Evolutionary conservation across 2,888 invertebrate genomes (phyloP).

Genomic region (Craniophora ligustri): DNA sequence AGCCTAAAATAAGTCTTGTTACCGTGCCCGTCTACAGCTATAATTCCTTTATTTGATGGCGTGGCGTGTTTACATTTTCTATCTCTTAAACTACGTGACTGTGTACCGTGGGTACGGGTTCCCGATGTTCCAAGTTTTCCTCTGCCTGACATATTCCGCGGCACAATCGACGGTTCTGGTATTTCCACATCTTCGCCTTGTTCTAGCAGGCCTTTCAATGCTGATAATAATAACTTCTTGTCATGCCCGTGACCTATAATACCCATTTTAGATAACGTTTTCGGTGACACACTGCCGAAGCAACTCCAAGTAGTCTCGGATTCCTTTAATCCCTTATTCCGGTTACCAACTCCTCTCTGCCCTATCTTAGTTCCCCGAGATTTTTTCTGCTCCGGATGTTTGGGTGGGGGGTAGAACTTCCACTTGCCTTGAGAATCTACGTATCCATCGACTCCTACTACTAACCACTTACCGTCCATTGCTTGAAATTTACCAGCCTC

Average conservation of each 20-base stretch:
- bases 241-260: constrained; percentile 82
- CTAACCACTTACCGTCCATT: constrained; percentile 69
- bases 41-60: constrained; percentile 76
- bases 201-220: constrained; percentile 68
- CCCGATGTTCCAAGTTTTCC: constrained; percentile 13
- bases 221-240: constrained; percentile 69
- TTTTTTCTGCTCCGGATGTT: constrained; percentile 28
- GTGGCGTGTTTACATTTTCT: constrained; percentile 71
- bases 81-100: constrained; percentile 43
- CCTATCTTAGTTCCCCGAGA: background rate
- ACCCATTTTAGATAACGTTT: constrained; percentile 74
- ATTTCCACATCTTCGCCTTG: constrained; percentile 72
- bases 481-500: constrained; percentile 77
- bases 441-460: constrained; percentile 80
- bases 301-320: constrained; percentile 78
- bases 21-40: constrained; percentile 71
- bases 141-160: constrained; percentile 44
- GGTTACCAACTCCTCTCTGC: constrained; percentile 48
- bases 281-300: constrained; percentile 76
- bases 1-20: constrained; percentile 75
- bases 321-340: constrained; percentile 53
- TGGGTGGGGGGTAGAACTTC: constrained; percentile 69
- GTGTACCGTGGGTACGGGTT: constrained; percentile 16
- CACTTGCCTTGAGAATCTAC: constrained; percentile 73
- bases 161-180: constrained; percentile 66